Conservation (phyloP, 2,888 invertebrate genomes). For the Pasiphila rectangulata region DNA sequence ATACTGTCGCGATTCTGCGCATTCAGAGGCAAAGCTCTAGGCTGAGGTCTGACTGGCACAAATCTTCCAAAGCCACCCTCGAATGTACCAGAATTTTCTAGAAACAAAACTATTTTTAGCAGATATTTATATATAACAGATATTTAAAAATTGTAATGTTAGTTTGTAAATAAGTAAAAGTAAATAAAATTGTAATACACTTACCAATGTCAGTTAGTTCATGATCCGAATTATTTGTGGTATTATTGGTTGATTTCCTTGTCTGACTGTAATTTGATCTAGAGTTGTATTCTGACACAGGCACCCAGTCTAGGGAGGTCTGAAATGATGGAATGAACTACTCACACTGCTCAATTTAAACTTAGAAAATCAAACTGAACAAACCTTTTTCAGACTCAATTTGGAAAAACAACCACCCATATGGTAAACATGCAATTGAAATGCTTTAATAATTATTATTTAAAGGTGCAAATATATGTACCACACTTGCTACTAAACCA, state of each 20-base stretch:
- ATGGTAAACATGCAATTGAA: slow-evolving; percentile 36
- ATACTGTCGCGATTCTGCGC: slow-evolving; percentile 69
- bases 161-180: not conserved
- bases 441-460: not conserved
- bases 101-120: slow-evolving; percentile 3
- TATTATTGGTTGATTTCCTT: slow-evolving; percentile 72
- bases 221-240: slow-evolving; percentile 67
- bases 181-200: slow-evolving; percentile 23
- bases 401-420: slow-evolving; percentile 78
- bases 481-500: slow-evolving; percentile 27
- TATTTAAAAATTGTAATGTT: not conserved
- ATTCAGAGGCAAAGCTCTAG: slow-evolving; percentile 67
- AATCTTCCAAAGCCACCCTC: slow-evolving; percentile 76
- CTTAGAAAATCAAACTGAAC: slow-evolving; percentile 27
- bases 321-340: slow-evolving; percentile 45
- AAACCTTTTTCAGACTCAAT: slow-evolving; percentile 69
- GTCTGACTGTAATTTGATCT: slow-evolving; percentile 72
- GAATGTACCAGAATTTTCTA: slow-evolving; percentile 69
- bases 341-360: slow-evolving; percentile 9
- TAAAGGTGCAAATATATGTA: not conserved
- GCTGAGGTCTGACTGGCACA: slow-evolving; percentile 77
- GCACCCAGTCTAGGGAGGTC: slow-evolving; percentile 79
- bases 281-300: slow-evolving; percentile 75
- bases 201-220: slow-evolving; percentile 75
- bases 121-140: not conserved